Evolutionary conservation across 2,113 vertebrate species (phyloP).

Genomic region (Corythaeola cristata): DNA sequence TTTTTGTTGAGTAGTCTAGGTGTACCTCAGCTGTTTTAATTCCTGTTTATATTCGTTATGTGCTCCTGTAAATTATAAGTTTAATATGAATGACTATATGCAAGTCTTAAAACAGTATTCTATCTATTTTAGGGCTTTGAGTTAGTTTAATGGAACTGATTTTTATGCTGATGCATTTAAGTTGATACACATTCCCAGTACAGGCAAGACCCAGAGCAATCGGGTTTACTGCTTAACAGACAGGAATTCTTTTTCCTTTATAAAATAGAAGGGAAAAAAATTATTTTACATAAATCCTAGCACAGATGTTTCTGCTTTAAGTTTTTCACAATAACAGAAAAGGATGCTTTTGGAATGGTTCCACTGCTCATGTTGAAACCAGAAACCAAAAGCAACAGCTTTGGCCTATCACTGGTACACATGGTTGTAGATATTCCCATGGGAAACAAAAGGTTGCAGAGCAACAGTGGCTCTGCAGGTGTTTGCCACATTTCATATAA

Average conservation of each 20-base stretch:
- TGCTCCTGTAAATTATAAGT: background rate
- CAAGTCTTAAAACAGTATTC: background rate
- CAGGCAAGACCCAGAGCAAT: background rate
- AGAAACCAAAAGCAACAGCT: background rate
- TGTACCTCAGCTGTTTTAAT: background rate
- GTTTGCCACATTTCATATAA: background rate
- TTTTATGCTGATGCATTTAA: slow-evolving; percentile 6
- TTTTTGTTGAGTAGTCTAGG: background rate
- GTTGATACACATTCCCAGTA: background rate
- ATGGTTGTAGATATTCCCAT: background rate
- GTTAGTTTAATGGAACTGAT: background rate
- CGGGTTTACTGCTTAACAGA: background rate
- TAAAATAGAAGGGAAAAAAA: background rate
- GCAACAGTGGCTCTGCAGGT: background rate
- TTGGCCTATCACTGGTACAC: background rate
- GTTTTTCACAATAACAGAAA: background rate
- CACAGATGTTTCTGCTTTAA: background rate
- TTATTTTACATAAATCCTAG: background rate
- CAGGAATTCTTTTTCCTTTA: background rate
- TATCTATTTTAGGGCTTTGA: background rate
- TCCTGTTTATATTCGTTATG: background rate
- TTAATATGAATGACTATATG: background rate
- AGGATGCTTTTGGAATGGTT: background rate
- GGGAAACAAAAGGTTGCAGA: background rate
- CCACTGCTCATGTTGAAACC: background rate